A percentile compares a stretch with the other conserved stretches of the same genome.
These are phyloP conservation scores for Brachyalestes nurse DNA, from an alignment of 2,797 vertebrate genomes.

Conservation along the genomic window DNA sequence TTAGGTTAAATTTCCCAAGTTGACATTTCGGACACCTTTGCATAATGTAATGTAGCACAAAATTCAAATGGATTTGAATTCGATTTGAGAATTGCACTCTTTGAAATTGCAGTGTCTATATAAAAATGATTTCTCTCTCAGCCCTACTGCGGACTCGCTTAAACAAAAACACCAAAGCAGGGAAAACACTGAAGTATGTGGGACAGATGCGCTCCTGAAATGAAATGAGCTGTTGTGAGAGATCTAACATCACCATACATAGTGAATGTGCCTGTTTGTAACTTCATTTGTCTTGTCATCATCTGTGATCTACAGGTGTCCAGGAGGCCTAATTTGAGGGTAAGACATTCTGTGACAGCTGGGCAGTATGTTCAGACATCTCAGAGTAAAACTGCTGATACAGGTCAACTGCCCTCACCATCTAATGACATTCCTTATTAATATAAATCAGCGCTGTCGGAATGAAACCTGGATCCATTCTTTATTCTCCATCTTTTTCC, in stretches of 20 bases:
- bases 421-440: not conserved
- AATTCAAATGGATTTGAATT: too few species aligned
- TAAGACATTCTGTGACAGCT: conserved; percentile 75
- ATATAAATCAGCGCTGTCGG: too few species aligned
- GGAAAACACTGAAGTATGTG: not conserved
- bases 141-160: too few species aligned
- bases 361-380: not conserved
- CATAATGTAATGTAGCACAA: too few species aligned
- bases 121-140: too few species aligned
- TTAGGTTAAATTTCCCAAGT: too few species aligned
- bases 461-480: too few species aligned
- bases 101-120: too few species aligned
- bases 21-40: too few species aligned
- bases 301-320: conserved; percentile 89
- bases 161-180: not conserved
- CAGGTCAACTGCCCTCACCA: not conserved
- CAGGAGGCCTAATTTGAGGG: conserved; percentile 87
- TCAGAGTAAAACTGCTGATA: conserved; percentile 5
- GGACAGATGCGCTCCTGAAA: not conserved
- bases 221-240: not conserved
- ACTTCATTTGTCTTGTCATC: conserved; percentile 62
- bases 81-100: too few species aligned
- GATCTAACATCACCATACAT: not conserved
- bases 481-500: too few species aligned
- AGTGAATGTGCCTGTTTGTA: conserved; percentile 31